A percentile compares a stretch with the other conserved stretches of the same genome.
Conservation (phyloP, 1,140 invertebrate species). For the Neelides sp. region DNA sequence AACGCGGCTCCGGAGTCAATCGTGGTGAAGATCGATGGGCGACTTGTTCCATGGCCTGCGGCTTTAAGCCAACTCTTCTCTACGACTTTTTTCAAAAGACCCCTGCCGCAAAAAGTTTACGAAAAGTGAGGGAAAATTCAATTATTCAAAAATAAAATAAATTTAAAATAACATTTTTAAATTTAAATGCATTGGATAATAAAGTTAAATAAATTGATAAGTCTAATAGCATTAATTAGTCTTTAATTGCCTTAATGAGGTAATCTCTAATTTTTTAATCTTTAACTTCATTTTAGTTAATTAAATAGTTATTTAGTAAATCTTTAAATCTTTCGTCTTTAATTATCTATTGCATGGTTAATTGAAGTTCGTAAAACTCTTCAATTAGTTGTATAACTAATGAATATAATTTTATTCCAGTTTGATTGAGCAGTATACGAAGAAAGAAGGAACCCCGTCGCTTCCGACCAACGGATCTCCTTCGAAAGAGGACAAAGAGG, state of each 20-base stretch:
- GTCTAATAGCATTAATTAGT: no score
- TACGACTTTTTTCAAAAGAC: conserved; percentile 65
- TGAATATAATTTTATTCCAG: conserved; percentile 11
- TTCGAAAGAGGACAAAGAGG: conserved; percentile 13
- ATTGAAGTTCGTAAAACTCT: no score
- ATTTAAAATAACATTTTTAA: no score
- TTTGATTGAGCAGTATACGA: conserved; percentile 24
- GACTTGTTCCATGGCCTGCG: conserved; percentile 76
- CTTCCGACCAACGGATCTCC: not conserved
- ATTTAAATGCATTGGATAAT: no score
- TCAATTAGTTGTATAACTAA: no score
- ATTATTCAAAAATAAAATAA: not conserved
- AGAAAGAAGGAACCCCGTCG: conserved; percentile 17
- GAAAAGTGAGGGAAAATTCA: conserved; percentile 15
- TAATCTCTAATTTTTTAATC: no score
- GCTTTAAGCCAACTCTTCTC: conserved; percentile 78
- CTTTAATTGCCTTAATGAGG: no score
- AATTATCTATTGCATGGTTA: no score
- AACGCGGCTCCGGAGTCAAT: conserved; percentile 60
- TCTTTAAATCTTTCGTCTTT: not conserved
- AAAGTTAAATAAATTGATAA: no score
- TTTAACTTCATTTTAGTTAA: no score
- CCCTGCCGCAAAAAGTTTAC: conserved; percentile 45
- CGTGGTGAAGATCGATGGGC: conserved; percentile 71
- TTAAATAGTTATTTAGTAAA: not conserved